Conservation (phyloP, 2,797 vertebrate species). For the Pipistrellus nathusii region DNA sequence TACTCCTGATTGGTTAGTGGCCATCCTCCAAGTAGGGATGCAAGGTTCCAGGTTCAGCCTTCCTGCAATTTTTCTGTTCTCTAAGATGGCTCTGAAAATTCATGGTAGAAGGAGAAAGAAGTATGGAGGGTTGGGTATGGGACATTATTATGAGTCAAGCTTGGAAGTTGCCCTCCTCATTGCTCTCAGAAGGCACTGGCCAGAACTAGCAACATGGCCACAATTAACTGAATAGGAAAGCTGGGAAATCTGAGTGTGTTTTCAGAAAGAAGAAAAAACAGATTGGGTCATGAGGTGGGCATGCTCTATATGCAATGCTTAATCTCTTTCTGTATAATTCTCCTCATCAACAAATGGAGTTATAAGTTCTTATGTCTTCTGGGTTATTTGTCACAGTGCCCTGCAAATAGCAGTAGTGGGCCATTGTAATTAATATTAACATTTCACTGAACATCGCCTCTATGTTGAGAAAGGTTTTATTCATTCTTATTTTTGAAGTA, state of each 20-base stretch:
- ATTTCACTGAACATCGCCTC: slow-evolving; percentile 11
- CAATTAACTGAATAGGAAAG: not conserved
- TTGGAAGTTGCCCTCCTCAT: not conserved
- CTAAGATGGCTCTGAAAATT: not conserved
- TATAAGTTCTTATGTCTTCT: not conserved
- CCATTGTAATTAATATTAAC: slow-evolving; percentile 33
- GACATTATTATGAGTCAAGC: not conserved
- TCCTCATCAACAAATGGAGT: not conserved
- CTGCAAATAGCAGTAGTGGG: not conserved
- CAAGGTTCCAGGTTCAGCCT: not conserved
- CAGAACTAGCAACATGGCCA: not conserved
- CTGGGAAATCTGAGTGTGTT: not conserved
- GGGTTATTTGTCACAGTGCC: not conserved
- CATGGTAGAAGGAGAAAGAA: not conserved
- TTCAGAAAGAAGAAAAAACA: not conserved
- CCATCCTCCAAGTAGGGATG: not conserved
- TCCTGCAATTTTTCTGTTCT: not conserved
- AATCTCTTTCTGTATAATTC: not conserved
- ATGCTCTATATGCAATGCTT: not conserved
- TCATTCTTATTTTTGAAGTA: not conserved
- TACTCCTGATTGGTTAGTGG: not conserved
- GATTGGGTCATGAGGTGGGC: not conserved
- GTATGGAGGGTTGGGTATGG: not conserved
- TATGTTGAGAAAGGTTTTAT: slow-evolving; percentile 15
- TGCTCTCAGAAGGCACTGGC: not conserved